Percentiles rank a stretch among this genome's conserved stretches.
These are phyloP conservation scores for Epizoanthus scotinus DNA, from an alignment of 92 coral and sea anemone genomes.

Conservation along the genomic window DNA sequence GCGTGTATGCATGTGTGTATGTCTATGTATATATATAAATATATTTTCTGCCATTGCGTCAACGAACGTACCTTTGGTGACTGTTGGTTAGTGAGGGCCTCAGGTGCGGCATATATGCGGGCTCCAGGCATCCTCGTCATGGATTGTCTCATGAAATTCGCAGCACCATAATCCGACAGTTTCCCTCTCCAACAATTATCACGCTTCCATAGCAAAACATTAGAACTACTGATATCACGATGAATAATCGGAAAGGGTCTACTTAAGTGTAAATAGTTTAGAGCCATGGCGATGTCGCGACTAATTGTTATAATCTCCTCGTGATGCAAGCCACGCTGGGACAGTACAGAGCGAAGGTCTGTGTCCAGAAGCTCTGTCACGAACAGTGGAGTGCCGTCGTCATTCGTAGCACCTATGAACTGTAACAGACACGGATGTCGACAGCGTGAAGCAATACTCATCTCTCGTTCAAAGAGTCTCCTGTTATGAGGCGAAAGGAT, in stretches of 20 bases:
- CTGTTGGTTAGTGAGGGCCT: conserved; percentile 84
- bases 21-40: no score
- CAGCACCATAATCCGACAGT: conserved; percentile 97
- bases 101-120: conserved; percentile 97
- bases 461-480: conserved; percentile 93
- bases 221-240: conserved; percentile 95
- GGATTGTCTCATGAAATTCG: conserved; percentile 94
- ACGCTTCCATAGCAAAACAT: conserved; percentile 95
- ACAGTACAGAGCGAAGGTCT: conserved; percentile 74
- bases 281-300: conserved; percentile 78
- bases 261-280: conserved; percentile 89
- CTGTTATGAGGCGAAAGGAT: conserved; percentile 96
- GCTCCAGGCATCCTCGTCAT: conserved; percentile 97
- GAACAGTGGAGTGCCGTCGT: conserved; percentile 84
- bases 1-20: no score
- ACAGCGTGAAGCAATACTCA: conserved; percentile 96
- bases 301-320: conserved; percentile 81
- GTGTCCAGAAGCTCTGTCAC: conserved; percentile 91
- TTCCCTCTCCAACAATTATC: conserved; percentile 88
- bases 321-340: conserved; percentile 85
- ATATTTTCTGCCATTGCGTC: background rate
- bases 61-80: conserved; percentile 78
- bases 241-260: conserved; percentile 95
- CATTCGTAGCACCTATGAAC: conserved; percentile 96
- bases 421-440: conserved; percentile 92